Percentiles rank a stretch among this genome's conserved stretches.
Evolutionary conservation across 2,113 vertebrate species (phyloP).

Genomic region (Meriones unguiculatus): DNA sequence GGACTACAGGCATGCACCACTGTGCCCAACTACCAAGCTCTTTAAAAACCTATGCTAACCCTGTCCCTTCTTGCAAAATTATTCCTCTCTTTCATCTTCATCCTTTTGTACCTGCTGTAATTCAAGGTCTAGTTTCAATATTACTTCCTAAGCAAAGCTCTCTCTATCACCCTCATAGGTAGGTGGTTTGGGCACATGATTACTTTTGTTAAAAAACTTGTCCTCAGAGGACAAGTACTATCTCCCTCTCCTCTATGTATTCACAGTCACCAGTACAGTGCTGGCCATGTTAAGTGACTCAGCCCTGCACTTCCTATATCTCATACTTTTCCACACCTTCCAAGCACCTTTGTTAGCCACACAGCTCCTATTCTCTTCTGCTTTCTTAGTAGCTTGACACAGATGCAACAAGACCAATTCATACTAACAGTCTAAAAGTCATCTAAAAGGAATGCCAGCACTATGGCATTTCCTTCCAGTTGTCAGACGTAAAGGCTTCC

Average conservation of each 20-base stretch:
- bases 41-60: neutral
- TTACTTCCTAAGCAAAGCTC: slow-evolving; percentile 23
- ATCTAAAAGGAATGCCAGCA: neutral
- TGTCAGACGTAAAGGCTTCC: slow-evolving; percentile 4
- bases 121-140: slow-evolving; percentile 7
- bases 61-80: slow-evolving; percentile 8
- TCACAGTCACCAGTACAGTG: neutral
- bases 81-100: neutral
- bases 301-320: neutral
- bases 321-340: neutral
- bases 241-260: neutral
- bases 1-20: neutral
- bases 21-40: neutral
- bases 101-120: slow-evolving; percentile 42
- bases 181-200: neutral
- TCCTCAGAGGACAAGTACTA: neutral
- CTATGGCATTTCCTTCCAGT: neutral
- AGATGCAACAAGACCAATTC: slow-evolving; percentile 6
- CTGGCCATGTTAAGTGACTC: neutral
- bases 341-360: neutral
- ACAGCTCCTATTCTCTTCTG: slow-evolving; percentile 28
- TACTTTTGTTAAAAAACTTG: neutral
- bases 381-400: neutral
- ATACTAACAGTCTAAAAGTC: neutral
- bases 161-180: neutral